A percentile compares a stretch with the other conserved stretches of the same genome.
phyloP scores from a whole-genome alignment of 2,797 vertebrate genomes.

The Aldrovandia affinis region DNA sequence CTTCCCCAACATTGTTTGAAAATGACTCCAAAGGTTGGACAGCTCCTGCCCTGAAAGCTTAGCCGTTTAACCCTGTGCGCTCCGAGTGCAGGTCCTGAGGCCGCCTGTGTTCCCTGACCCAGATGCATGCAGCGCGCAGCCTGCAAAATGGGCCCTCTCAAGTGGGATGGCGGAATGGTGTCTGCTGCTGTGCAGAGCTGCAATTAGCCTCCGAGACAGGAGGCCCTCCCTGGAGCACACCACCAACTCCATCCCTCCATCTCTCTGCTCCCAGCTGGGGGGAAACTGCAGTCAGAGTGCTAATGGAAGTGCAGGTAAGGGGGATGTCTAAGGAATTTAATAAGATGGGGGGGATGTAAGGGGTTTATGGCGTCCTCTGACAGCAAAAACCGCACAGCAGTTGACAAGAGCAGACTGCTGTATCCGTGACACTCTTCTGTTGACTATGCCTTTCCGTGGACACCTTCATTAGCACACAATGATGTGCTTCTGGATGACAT shows the following conservation, averaged over 20 bases:
- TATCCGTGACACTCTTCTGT: neutral
- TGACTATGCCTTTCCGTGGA: no score
- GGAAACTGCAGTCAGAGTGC: slow-evolving; percentile 47
- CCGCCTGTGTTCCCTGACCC: slow-evolving; percentile 35
- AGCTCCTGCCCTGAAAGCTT: neutral
- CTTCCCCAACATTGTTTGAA: neutral
- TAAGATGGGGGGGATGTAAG: neutral
- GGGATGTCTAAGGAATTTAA: neutral
- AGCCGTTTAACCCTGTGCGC: slow-evolving; percentile 46
- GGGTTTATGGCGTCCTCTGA: neutral
- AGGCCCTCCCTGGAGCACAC: slow-evolving; percentile 57
- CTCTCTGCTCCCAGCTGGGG: slow-evolving; percentile 36
- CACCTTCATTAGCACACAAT: slow-evolving; percentile 27
- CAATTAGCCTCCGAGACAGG: slow-evolving; percentile 74
- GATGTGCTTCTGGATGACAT: slow-evolving; percentile 8
- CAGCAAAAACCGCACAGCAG: neutral
- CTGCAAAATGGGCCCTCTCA: slow-evolving; percentile 65
- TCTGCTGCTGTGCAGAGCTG: slow-evolving; percentile 65
- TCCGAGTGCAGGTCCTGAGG: neutral
- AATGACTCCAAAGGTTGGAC: neutral
- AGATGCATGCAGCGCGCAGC: slow-evolving; percentile 75
- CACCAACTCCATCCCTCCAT: slow-evolving; percentile 12
- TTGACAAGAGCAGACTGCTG: neutral
- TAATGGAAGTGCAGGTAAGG: slow-evolving; percentile 54
- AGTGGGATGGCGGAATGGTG: slow-evolving; percentile 68